Evolutionary conservation across 2,113 vertebrate genomes (phyloP), one percentile per base, ranked within the genome.

Genomic region (Passer domesticus): DNA sequence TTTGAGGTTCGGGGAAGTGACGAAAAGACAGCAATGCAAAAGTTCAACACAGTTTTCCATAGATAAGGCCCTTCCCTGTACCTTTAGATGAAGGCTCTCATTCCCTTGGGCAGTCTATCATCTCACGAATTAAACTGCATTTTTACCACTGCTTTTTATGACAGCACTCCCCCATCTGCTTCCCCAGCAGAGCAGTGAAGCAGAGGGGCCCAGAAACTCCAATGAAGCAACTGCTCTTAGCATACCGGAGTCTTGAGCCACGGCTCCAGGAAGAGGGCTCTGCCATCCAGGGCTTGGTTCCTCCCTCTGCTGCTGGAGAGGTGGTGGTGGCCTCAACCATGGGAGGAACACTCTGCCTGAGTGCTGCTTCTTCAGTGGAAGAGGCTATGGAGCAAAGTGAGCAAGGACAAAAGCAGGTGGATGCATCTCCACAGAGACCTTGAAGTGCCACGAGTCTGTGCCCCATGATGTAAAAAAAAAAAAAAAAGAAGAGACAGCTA

Each of bases 361-460:
- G 12, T 18, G 49, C 31, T 74, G 59, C 37, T 62, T 55, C 46
- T 56, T 69, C 63, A 66, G 30, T 25, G 30, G 46, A 88, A 88
- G 50, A 46, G 25, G 37, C 46, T 66, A 6, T 5, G 17, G 28
- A 31, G 47, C 33, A 78, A 74, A 78, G 30, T 1, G 17, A 41
- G 24, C 33, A 64, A 78, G 25, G 20, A 41, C 0, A 0, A 55
- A 64, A 49, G 44, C 11, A 53, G 33, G 19, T 21, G 70, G 44
- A 55, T 27, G 7, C 15, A 44, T 23, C 60, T 60, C 72, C 37
- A 49, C 33, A 67, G 62, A 79, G 50, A 83, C 15, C 41, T 44
- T 33, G 21, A 21, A 39, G 22, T 1, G 2, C 24, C 37, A 22
- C 4, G 3, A 7, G 25, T 31, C 24, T 77, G 41, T 64, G 27